Percentiles rank a stretch among this genome's conserved stretches.
phyloP scores from a whole-genome alignment of 2,113 vertebrate genomes.

The Machaerirhynchus nigripectus region DNA sequence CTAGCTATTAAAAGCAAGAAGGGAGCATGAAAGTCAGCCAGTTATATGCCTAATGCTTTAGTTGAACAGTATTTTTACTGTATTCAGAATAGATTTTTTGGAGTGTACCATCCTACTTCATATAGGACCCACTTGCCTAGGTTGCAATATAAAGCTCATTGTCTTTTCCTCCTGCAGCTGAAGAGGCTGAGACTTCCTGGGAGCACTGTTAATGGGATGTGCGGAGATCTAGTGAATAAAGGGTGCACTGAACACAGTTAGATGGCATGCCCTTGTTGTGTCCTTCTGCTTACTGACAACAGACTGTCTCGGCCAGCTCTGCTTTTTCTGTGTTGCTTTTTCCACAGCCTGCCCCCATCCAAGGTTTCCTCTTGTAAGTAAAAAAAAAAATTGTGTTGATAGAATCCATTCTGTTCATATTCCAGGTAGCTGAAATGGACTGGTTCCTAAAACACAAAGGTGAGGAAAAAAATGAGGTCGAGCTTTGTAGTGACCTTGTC shows the following conservation, averaged over 20 bases:
- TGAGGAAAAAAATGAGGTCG: background rate
- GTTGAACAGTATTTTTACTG: background rate
- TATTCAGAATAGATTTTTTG: background rate
- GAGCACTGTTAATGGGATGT: background rate
- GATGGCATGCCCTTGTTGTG: background rate
- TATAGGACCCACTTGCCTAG: background rate
- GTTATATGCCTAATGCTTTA: background rate
- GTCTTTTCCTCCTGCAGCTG: background rate
- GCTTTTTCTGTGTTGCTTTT: background rate
- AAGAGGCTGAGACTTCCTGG: background rate
- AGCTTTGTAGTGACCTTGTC: background rate
- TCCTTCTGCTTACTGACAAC: background rate
- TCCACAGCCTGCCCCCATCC: background rate
- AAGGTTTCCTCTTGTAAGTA: background rate
- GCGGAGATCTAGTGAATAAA: background rate
- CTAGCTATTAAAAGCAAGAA: background rate
- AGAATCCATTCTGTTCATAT: background rate
- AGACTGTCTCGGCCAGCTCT: background rate
- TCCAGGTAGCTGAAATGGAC: background rate
- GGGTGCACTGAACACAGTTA: background rate
- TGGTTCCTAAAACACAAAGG: background rate
- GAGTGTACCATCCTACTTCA: background rate
- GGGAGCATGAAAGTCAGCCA: background rate
- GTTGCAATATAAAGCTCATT: background rate
- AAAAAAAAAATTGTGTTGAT: background rate